Conservation (phyloP, 2,888 invertebrate species). For the Phortica magna region DNA sequence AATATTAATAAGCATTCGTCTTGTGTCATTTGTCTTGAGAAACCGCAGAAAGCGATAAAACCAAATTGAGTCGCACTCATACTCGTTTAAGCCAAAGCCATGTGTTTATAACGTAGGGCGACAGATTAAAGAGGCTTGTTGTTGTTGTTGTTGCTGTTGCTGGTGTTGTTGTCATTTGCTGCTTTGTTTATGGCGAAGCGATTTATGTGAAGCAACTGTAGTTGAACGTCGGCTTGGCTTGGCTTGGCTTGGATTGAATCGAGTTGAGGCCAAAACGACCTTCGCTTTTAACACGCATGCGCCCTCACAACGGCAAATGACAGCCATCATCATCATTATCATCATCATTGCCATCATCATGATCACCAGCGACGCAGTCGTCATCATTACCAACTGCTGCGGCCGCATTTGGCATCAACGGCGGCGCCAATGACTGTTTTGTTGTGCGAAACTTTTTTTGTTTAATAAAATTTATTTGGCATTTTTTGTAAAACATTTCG, state of each 20-base stretch:
- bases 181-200: background rate
- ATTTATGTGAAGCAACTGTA: slow-evolving; percentile 14
- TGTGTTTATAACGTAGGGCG: background rate
- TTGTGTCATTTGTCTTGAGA: background rate
- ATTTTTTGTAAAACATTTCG: background rate
- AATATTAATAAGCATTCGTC: slow-evolving; percentile 19
- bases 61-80: background rate
- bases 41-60: slow-evolving; percentile 3
- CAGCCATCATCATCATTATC: background rate
- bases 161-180: too few species aligned
- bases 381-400: background rate
- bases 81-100: background rate
- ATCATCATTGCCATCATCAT: background rate
- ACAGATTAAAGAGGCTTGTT: background rate
- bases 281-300: slow-evolving; percentile 11
- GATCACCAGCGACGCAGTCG: too few species aligned
- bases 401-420: background rate
- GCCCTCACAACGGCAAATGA: background rate
- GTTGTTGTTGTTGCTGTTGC: too few species aligned
- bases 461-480: slow-evolving; percentile 7
- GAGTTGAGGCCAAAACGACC: slow-evolving; percentile 15
- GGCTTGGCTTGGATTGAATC: background rate
- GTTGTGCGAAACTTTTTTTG: background rate
- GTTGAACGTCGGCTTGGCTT: background rate
- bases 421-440: background rate